Evolutionary conservation across 1,140 invertebrate genomes (phyloP).

Genomic region (Drosophila micromelanica): DNA sequence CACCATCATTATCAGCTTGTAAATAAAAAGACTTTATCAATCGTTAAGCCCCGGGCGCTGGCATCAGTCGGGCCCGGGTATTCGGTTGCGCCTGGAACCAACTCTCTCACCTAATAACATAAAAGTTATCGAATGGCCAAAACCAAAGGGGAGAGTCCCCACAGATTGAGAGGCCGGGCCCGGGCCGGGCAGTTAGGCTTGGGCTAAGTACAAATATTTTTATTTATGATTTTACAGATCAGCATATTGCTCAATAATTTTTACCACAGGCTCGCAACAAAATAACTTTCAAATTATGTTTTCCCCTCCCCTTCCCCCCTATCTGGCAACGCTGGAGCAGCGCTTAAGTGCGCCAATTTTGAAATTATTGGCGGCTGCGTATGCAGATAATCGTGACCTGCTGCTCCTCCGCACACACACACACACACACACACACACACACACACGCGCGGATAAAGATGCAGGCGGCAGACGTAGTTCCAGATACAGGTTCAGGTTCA

Average conservation of each 20-base stretch:
- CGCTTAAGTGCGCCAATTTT: constrained; percentile 80
- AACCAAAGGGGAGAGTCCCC: constrained; percentile 7
- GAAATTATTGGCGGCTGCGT: constrained; percentile 79
- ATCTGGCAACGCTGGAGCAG: neutral
- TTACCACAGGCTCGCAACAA: constrained; percentile 40
- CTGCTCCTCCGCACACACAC: constrained; percentile 35
- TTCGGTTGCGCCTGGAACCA: constrained; percentile 53
- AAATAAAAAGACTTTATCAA: constrained; percentile 83
- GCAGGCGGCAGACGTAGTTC: constrained; percentile 8
- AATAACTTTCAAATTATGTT: constrained; percentile 79
- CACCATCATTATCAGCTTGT: constrained; percentile 82
- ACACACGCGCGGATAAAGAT: constrained; percentile 16
- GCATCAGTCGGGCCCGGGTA: constrained; percentile 17
- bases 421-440: constrained; percentile 24
- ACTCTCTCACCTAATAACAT: constrained; percentile 81
- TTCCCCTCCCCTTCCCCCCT: too few species aligned
- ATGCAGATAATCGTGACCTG: constrained; percentile 81
- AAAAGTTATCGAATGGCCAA: constrained; percentile 67
- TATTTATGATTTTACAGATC: constrained; percentile 83
- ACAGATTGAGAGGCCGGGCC: constrained; percentile 17
- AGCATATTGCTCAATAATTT: constrained; percentile 83
- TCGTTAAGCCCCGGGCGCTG: constrained; percentile 64
- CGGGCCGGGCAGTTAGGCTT: constrained; percentile 9
- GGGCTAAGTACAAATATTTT: constrained; percentile 78
- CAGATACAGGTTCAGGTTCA: neutral